Evolutionary conservation across 1,140 invertebrate genomes (phyloP).

Genomic region (Pseudomyrmex concolor): DNA sequence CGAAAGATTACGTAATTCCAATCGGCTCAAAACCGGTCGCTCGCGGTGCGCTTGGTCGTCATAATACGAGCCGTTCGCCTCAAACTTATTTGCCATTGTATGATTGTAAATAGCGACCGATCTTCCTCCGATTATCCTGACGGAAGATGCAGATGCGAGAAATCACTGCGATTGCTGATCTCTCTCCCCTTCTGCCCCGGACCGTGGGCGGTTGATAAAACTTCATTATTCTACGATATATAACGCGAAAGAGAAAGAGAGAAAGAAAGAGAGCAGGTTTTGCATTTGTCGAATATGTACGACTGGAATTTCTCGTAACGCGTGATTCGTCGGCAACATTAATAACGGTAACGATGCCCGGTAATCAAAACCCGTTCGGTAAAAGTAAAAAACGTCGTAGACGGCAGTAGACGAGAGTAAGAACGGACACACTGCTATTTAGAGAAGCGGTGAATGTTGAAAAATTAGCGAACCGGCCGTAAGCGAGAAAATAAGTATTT

Average conservation of each 20-base stretch:
- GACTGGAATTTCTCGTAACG: slow-evolving; percentile 63
- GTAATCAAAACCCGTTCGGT: slow-evolving; percentile 64
- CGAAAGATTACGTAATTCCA: slow-evolving; percentile 49
- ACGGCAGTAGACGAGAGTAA: slow-evolving; percentile 33
- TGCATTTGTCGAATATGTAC: slow-evolving; percentile 37
- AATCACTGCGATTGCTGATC: slow-evolving; percentile 40
- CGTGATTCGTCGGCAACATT: slow-evolving; percentile 63
- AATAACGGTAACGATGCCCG: slow-evolving; percentile 67
- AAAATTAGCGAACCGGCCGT: slow-evolving; percentile 9
- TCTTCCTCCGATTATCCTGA: slow-evolving; percentile 24
- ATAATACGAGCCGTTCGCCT: slow-evolving; percentile 5
- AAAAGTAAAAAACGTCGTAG: slow-evolving; percentile 40
- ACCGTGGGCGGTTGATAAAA: slow-evolving; percentile 63
- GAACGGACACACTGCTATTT: slow-evolving; percentile 33
- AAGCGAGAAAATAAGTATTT: slow-evolving; percentile 23
- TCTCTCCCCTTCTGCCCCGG: too few species aligned
- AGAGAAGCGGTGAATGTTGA: neutral
- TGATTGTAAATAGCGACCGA: slow-evolving; percentile 32
- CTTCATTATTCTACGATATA: slow-evolving; percentile 63
- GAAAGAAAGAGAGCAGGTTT: slow-evolving; percentile 57
- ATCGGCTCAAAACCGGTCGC: slow-evolving; percentile 24
- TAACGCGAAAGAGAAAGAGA: slow-evolving; percentile 12
- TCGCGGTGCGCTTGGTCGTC: slow-evolving; percentile 19
- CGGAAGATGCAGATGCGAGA: slow-evolving; percentile 31
- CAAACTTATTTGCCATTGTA: slow-evolving; percentile 47